A percentile compares a stretch with the other conserved stretches of the same genome.
These are phyloP conservation scores for Electrophaes corylata DNA, from an alignment of 2,888 invertebrate species.

Conservation along the genomic window DNA sequence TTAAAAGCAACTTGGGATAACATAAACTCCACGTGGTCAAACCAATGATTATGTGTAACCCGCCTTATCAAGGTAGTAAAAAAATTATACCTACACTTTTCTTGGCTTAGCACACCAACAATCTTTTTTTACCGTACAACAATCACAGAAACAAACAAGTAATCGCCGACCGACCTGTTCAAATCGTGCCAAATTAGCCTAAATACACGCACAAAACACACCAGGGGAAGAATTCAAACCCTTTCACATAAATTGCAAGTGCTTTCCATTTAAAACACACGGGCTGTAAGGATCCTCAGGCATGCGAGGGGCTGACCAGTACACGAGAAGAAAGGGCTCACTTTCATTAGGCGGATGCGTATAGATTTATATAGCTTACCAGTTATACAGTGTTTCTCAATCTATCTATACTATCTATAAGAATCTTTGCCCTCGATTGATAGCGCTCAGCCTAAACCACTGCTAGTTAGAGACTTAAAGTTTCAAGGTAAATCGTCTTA, in stretches of 20 bases:
- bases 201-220: slow-evolving; percentile 65
- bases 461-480: too few species aligned
- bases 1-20: too few species aligned
- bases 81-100: neutral
- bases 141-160: slow-evolving; percentile 29
- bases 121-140: slow-evolving; percentile 11
- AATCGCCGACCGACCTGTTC: slow-evolving; percentile 15
- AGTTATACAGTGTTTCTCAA: slow-evolving; percentile 53
- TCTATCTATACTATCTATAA: slow-evolving; percentile 39
- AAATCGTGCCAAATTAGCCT: slow-evolving; percentile 58
- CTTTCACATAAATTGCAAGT: slow-evolving; percentile 81
- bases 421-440: neutral
- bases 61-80: too few species aligned
- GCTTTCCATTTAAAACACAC: slow-evolving; percentile 77
- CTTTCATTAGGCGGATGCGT: slow-evolving; percentile 78
- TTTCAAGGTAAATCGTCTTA: too few species aligned
- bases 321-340: slow-evolving; percentile 78
- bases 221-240: slow-evolving; percentile 68
- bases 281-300: slow-evolving; percentile 67
- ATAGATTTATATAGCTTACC: slow-evolving; percentile 70
- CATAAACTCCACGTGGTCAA: too few species aligned
- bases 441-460: too few species aligned
- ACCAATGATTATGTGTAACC: too few species aligned
- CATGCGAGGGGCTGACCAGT: slow-evolving; percentile 67
- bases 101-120: too few species aligned